phyloP scores from a whole-genome alignment of 2,888 invertebrate species.

The Sinotaia quadrata region DNA sequence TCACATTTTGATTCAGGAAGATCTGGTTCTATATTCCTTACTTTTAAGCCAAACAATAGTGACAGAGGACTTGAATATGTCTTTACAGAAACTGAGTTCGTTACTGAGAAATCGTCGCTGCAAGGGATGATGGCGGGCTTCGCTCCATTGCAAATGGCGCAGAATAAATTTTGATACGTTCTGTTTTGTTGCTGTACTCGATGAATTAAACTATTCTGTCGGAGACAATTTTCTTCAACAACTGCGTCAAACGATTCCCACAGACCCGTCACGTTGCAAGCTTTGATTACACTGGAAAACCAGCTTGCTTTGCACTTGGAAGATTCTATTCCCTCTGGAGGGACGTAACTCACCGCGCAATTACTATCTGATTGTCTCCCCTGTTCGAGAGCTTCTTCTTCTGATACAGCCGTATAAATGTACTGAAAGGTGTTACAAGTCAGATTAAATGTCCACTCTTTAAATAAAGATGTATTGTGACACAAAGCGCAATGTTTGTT shows the following conservation, averaged over 20 bases:
- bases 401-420: neutral
- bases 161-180: neutral
- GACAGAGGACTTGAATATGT: too few relatives aligned
- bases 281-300: neutral
- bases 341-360: neutral
- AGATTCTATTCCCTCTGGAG: neutral
- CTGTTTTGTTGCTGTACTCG: neutral
- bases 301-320: neutral
- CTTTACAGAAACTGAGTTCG: too few relatives aligned
- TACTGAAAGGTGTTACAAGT: neutral
- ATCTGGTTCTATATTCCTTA: too few relatives aligned
- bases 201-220: too few relatives aligned
- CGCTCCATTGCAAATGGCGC: neutral
- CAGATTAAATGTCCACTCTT: neutral
- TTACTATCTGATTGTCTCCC: neutral
- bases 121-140: too few relatives aligned
- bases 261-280: conserved; percentile 7
- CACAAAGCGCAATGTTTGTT: neutral
- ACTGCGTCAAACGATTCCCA: neutral
- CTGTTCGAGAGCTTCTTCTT: neutral
- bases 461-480: neutral
- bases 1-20: too few relatives aligned
- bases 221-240: neutral
- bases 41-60: too few relatives aligned
- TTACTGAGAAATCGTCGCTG: too few relatives aligned